Evolutionary conservation across 2,888 invertebrate species (phyloP).

Genomic region (Malthinus flaveolus): DNA sequence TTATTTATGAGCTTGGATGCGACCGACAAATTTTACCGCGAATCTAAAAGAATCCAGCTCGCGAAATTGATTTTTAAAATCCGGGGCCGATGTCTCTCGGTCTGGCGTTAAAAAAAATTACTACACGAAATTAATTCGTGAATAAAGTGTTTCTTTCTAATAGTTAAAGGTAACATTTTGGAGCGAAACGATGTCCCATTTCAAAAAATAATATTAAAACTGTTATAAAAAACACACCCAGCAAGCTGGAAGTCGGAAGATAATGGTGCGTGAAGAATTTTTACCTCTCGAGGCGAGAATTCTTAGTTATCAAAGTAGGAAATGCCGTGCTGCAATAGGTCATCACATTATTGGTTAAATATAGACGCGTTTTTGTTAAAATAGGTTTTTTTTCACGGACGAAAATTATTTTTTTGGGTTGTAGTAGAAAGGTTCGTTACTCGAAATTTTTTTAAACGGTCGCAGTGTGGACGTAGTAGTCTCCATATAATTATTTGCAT

Average conservation of each 20-base stretch:
- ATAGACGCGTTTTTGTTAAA: constrained; percentile 10
- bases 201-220: constrained; percentile 9
- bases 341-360: constrained; percentile 17
- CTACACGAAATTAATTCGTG: too few species aligned
- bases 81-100: too few species aligned
- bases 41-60: too few species aligned
- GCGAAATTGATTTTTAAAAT: too few species aligned
- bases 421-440: not conserved
- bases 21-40: too few species aligned
- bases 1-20: not conserved
- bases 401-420: too few species aligned
- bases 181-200: constrained; percentile 6
- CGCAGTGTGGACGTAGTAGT: too few species aligned
- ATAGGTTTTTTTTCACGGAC: constrained; percentile 8
- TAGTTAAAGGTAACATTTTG: constrained; percentile 4
- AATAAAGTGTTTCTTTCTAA: too few species aligned
- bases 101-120: too few species aligned
- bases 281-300: constrained; percentile 19
- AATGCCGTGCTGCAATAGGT: constrained; percentile 19
- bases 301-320: constrained; percentile 21
- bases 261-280: constrained; percentile 22
- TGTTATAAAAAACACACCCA: constrained; percentile 10
- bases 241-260: constrained; percentile 6
- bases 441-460: too few species aligned
- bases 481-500: too few species aligned